Conservation (phyloP, 2,113 vertebrate genomes). For the Brachyhypopomus occidentalis region DNA sequence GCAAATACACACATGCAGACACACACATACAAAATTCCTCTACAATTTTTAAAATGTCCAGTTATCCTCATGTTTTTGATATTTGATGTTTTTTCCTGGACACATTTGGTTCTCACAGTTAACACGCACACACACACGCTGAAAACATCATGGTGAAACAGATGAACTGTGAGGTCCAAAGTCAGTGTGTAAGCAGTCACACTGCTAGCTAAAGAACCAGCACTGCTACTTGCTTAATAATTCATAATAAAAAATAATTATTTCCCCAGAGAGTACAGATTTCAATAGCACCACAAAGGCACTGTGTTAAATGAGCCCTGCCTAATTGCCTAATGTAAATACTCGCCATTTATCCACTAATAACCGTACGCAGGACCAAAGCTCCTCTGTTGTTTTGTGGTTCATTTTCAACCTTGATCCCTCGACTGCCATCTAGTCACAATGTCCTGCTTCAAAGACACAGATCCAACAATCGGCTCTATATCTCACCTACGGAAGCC, state of each 20-base stretch:
- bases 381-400: conserved; percentile 19
- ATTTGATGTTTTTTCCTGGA: too few species aligned
- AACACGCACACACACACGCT: not conserved
- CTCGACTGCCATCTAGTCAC: conserved; percentile 33
- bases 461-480: conserved; percentile 25
- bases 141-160: conserved; percentile 16
- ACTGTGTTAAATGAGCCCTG: not conserved
- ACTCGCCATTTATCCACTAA: too few species aligned
- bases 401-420: conserved; percentile 14
- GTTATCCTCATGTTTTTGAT: not conserved
- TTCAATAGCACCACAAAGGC: not conserved
- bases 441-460: conserved; percentile 30
- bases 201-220: conserved; percentile 4
- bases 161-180: conserved; percentile 31
- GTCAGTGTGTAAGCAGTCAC: conserved; percentile 7
- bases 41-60: too few species aligned
- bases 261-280: too few species aligned
- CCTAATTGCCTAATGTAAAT: not conserved
- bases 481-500: conserved; percentile 30
- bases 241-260: too few species aligned
- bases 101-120: too few species aligned
- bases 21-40: not conserved
- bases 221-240: not conserved
- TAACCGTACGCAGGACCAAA: not conserved
- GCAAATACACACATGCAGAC: not conserved